Base-by-base conservation (phyloP, 2,113 vertebrate genomes). In the Hippocampus guttulatus region DNA sequence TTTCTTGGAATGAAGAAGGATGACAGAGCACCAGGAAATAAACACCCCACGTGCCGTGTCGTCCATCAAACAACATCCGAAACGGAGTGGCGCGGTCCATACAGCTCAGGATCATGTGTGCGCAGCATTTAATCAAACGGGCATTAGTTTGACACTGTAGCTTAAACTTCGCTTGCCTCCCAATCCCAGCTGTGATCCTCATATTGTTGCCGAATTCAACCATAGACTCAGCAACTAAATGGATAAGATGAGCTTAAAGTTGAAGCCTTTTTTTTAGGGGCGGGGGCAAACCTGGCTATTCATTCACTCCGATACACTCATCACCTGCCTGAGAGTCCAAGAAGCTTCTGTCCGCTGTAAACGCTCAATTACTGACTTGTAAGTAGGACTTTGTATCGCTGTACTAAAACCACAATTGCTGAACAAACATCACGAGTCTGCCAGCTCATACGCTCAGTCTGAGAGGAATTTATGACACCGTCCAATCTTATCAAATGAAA, bases 191-290 rank as follows among this genome's bases (percentile, higher is more conserved):
- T 45, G 25, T 76, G 76, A 76, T 84, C 85, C 87, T 89, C 82
- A 84, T 85, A 83, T 88, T 80, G 85, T 88, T 80, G 86, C 45
- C 23, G 25, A 75, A 85, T 86, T 81, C 86, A 83, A 33, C 77
- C 77, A 72, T 60, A 73, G 80, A 89, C 89, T 91, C 90, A 90
- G 90, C 89, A 92, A 91, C 72, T 91, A 77, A 88, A 87, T 69
- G 88, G 90, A 91, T 92, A 76, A 88, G 84, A 90, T 75, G 81
- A 77, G 78, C 81, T 90, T 88, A 85, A 64, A 74, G 71, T 43
- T 73, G 79, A 51, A 20, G 49, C 27, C 5, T 54, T 33, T 67
- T 67, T 67, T 21, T 40, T 55, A 79, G 82, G 33, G 33, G 5
- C 5, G 33, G 33, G 5, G 33, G 87, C 81, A 79, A 84, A 91